Evolutionary conservation across 2,797 vertebrate genomes (phyloP), one percentile per base, ranked within the genome.

Genomic region (Delichon dasypus): DNA sequence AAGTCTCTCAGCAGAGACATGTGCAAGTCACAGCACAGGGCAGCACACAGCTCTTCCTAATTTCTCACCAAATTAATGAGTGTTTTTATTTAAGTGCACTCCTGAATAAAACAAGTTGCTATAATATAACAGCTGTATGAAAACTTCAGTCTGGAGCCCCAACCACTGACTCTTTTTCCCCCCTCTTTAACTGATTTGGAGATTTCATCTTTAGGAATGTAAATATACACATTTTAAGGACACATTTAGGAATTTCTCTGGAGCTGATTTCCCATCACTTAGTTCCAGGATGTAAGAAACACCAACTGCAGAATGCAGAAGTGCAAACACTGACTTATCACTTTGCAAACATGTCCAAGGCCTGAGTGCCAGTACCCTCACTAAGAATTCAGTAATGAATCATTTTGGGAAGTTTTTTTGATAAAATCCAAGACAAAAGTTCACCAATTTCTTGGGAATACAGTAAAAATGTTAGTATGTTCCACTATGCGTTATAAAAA

Each of bases 91-190:
- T 14, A 88, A 82, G 21, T 1, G 4, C 14, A 55, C 15, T 16
- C 42, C 36, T 36, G 22, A 80, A 55, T 26, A 72, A 79, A 50
- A 7, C n/a, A 66, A 27, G 23, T 13, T 6, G 16, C 16, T 50
- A 12, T 10, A 11, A 4, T 3, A 2, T 10, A 51, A 73, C 26
- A 71, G 19, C 8, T 20, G 4, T 4, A 48, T 0, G 2, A 25
- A 25, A 75, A 51, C 23, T 61, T 42, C 30, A 54, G 27, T 23
- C 23, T n/a, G 36, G 10, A 62, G 44, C 10, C 61, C 47, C 25
- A 20, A 23, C 80, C 27, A 61, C 44, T 14, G 30, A 64, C 25
- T 61, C 30, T 20, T 27, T 27, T 48, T 57, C 23, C 17, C 13
- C 26, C 23, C 16, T 40, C 23, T 20, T 53, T 7, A 47, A 30